Evolutionary conservation across 37 sponge, comb jelly and placozoan genomes (phyloP).

Genomic region (Oopsacas minuta): DNA sequence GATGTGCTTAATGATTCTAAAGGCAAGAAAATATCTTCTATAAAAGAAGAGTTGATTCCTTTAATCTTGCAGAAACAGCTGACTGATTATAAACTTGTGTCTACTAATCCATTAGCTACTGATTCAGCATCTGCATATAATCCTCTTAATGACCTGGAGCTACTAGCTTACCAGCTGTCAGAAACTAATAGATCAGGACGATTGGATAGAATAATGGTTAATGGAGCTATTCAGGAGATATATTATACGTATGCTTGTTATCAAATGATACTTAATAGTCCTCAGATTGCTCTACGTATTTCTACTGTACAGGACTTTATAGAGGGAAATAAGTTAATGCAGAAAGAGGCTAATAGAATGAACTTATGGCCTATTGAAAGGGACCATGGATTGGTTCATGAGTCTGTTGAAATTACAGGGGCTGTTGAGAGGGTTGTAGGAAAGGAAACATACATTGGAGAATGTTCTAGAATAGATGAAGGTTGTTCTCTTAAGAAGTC

Average conservation of each 20-base stretch:
- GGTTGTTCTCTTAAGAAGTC: constrained; percentile 55
- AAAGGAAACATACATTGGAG: constrained; percentile 25
- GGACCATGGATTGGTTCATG: background rate
- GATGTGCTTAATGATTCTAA: constrained; percentile 36
- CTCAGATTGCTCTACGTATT: background rate
- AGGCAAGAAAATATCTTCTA: constrained; percentile 30
- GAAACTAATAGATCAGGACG: background rate
- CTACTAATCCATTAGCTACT: background rate
- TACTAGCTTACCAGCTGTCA: background rate
- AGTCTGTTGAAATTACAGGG: constrained; percentile 44
- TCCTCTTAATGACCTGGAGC: background rate
- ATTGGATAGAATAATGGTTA: background rate
- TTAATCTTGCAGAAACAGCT: constrained; percentile 45
- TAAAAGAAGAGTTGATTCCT: constrained; percentile 62
- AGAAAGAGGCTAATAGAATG: background rate
- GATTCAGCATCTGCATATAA: background rate
- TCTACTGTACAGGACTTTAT: constrained; percentile 8
- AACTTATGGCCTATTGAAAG: background rate
- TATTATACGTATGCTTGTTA: background rate
- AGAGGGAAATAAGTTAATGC: constrained; percentile 10
- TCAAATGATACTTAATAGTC: background rate
- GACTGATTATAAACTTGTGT: background rate
- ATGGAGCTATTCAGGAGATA: background rate
- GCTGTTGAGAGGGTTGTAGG: background rate
- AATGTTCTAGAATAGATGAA: constrained; percentile 32